phyloP scores from a whole-genome alignment of 2,113 vertebrate species.

The Carassius carassius region DNA sequence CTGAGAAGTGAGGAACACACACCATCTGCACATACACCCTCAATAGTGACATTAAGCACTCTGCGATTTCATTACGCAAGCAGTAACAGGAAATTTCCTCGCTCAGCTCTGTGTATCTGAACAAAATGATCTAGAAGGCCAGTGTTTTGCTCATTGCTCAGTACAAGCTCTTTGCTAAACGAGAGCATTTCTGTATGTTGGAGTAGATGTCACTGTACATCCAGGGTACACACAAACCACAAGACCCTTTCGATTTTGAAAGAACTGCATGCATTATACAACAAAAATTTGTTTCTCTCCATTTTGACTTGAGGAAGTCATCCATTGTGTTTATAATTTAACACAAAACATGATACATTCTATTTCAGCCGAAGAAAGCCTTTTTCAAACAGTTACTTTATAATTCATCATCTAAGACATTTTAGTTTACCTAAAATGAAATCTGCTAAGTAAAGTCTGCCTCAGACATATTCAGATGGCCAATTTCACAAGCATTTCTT shows the following conservation, averaged over 20 bases:
- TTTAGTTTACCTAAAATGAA: neutral
- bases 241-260: neutral
- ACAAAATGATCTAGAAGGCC: slow-evolving; percentile 13
- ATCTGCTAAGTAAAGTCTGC: neutral
- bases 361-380: neutral
- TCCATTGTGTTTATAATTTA: neutral
- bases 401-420: neutral
- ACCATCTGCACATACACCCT: slow-evolving; percentile 11
- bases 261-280: neutral
- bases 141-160: neutral
- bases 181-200: neutral
- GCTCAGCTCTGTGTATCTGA: neutral
- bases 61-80: slow-evolving; percentile 9
- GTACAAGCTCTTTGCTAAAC: neutral
- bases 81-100: neutral
- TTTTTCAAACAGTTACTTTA: neutral
- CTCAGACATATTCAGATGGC: neutral
- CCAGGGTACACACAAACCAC: neutral
- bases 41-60: slow-evolving; percentile 1
- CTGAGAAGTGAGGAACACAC: neutral
- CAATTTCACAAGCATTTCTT: neutral
- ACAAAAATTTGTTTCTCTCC: neutral
- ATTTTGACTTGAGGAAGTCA: neutral
- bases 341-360: neutral
- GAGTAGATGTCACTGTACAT: neutral